These are phyloP conservation scores for Trichoplusia ni DNA, from an alignment of 1,140 invertebrate genomes.

Conservation along the genomic window DNA sequence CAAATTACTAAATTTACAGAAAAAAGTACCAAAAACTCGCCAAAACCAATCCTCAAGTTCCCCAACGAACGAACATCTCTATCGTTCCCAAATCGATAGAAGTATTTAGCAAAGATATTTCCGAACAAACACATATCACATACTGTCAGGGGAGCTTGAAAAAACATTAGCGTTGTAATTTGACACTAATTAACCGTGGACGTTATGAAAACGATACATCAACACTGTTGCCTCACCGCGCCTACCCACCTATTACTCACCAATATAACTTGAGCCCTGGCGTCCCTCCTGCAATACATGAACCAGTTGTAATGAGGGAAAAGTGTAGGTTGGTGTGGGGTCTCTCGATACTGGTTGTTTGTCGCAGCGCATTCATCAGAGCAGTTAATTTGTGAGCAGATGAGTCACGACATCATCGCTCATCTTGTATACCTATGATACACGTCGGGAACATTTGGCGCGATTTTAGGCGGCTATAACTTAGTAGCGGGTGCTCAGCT, in stretches of 20 bases:
- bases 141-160: constrained; percentile 25
- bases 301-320: constrained; percentile 6
- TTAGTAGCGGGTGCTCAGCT: too few species aligned
- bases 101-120: neutral
- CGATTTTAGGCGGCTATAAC: constrained; percentile 8
- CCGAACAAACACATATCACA: neutral
- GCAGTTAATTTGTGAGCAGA: constrained; percentile 74
- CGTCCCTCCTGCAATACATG: constrained; percentile 17
- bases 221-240: constrained; percentile 53
- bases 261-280: constrained; percentile 33
- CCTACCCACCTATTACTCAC: constrained; percentile 45
- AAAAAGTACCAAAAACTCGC: too few species aligned
- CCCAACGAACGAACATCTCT: too few species aligned
- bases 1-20: too few species aligned
- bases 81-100: neutral
- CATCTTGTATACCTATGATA: constrained; percentile 61
- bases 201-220: constrained; percentile 67
- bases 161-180: constrained; percentile 64
- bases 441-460: constrained; percentile 57
- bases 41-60: too few species aligned
- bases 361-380: constrained; percentile 68
- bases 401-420: constrained; percentile 71
- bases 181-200: constrained; percentile 67
- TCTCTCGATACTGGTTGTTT: constrained; percentile 46
- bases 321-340: constrained; percentile 32